Base-by-base conservation (phyloP, 1,140 invertebrate genomes). In the Elysia chlorotica region DNA sequence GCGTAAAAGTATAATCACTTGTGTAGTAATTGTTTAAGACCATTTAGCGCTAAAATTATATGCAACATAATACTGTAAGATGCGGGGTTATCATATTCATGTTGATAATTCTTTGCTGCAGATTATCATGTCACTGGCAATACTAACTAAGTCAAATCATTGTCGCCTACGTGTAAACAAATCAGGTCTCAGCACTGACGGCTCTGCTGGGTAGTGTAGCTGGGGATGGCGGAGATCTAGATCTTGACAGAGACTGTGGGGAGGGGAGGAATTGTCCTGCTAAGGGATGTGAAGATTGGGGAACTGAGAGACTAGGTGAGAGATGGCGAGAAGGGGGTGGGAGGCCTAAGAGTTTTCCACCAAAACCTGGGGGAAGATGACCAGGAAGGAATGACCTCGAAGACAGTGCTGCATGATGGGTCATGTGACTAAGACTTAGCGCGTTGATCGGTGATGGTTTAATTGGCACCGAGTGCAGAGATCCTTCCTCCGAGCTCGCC, bases 391-490 rank as follows among this genome's bases (percentile, higher is more conserved):
- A 56, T 38, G 65, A 63, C 56, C 74, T 53, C 36, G 74, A 56
- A 37, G 72, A 25, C 4, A 65, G 35, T 17, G 63, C 74, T 0
- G 74, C 48, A 35, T 56, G 23, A 31, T 71, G 65, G 21, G 74
- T 53, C n/a, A 54, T 65, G 54, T 68, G 65, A 28, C 70, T 65
- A 0, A 57, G 23, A 28, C 65, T 59, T 56, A 78, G 62, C 31
- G 77, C 71, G 69, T 74, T 78, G 30, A 78, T 74, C 35, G 77
- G 77, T 28, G 77, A 59, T 10, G 77, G 77, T 72, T 78, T 78
- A 59, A 78, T 78, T n/a, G 77, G 77, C 19, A 78, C 65, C n/a
- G 33, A 21, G 57, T 36, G 54, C 4, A 65, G 23, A 1, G 67
- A 14, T 5, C 54, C 53, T 23, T 38, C 33, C 41, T 71, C 70